phyloP scores from a whole-genome alignment of 2,797 vertebrate genomes.

The Danionella dracula region DNA sequence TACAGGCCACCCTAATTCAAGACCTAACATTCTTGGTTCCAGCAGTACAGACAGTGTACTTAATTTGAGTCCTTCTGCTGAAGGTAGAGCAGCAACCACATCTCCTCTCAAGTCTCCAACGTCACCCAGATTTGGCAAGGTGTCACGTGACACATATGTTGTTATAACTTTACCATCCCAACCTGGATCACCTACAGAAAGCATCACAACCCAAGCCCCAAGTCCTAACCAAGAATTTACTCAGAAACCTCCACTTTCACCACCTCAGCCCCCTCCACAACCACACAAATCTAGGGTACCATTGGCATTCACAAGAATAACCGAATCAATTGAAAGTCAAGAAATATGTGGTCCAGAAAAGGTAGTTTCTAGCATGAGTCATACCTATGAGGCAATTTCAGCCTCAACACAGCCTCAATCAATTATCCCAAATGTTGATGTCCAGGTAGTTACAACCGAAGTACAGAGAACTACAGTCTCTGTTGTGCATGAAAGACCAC shows the following conservation, averaged over 20 bases:
- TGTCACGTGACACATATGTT: conserved; percentile 89
- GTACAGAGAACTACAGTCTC: conserved; percentile 77
- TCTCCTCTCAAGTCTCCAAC: conserved; percentile 84
- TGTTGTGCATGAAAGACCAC: conserved; percentile 71
- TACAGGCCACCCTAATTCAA: conserved; percentile 65
- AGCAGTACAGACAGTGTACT: conserved; percentile 71
- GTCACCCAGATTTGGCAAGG: conserved; percentile 81
- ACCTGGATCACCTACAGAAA: conserved; percentile 89
- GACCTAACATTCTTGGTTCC: conserved; percentile 72
- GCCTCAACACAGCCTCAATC: conserved; percentile 65
- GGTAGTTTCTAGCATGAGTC: conserved; percentile 75
- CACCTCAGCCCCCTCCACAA: conserved; percentile 53
- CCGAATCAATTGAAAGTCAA: conserved; percentile 77
- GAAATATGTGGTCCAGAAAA: conserved; percentile 74
- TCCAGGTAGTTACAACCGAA: conserved; percentile 78
- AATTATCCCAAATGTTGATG: conserved; percentile 67
- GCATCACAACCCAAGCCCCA: conserved; percentile 74
- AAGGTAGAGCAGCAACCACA: conserved; percentile 77
- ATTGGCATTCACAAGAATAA: conserved; percentile 74
- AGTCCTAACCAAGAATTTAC: conserved; percentile 72
- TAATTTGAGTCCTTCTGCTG: conserved; percentile 82
- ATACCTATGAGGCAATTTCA: conserved; percentile 73
- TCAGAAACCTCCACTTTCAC: conserved; percentile 64
- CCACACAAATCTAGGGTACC: conserved; percentile 68
- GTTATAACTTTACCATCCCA: conserved; percentile 98